Evolutionary conservation across 2,113 vertebrate species (phyloP).

Genomic region (Dolichallabes microphthalmus): DNA sequence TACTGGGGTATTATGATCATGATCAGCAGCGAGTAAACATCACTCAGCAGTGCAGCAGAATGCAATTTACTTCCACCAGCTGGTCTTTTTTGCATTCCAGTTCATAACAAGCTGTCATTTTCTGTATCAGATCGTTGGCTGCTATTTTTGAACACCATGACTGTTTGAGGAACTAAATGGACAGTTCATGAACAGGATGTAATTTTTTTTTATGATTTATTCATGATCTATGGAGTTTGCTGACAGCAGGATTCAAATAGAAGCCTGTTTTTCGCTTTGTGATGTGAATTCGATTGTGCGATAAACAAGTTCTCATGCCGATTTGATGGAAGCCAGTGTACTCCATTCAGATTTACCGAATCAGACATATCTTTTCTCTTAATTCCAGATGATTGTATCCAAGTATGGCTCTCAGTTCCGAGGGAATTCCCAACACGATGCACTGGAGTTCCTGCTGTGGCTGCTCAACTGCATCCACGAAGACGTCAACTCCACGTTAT

Average conservation of each 20-base stretch:
- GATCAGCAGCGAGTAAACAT: constrained; percentile 32
- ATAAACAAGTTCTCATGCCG: background rate
- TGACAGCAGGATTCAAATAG: background rate
- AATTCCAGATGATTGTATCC: constrained; percentile 82
- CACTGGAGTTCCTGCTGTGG: constrained; percentile 96
- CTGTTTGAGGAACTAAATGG: constrained; percentile 26
- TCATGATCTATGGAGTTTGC: constrained; percentile 5
- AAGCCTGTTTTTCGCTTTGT: background rate
- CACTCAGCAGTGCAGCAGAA: constrained; percentile 27
- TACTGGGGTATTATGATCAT: constrained; percentile 22
- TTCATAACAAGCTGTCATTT: constrained; percentile 45
- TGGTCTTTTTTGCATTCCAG: constrained; percentile 26
- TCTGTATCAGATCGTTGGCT: constrained; percentile 35
- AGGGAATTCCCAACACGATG: constrained; percentile 91
- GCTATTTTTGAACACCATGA: constrained; percentile 23
- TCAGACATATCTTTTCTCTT: constrained; percentile 28
- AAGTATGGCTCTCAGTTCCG: constrained; percentile 90
- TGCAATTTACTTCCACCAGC: constrained; percentile 45
- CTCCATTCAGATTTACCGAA: background rate
- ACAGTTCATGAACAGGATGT: background rate
- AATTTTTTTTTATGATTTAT: constrained; percentile 2
- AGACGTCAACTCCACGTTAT: constrained; percentile 78
- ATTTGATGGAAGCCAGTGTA: background rate
- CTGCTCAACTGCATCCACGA: constrained; percentile 89
- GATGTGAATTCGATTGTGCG: background rate